Evolutionary conservation across 2,888 invertebrate species (phyloP), one percentile per base, ranked within the genome.

Genomic region (Micoletzkya japonica): DNA sequence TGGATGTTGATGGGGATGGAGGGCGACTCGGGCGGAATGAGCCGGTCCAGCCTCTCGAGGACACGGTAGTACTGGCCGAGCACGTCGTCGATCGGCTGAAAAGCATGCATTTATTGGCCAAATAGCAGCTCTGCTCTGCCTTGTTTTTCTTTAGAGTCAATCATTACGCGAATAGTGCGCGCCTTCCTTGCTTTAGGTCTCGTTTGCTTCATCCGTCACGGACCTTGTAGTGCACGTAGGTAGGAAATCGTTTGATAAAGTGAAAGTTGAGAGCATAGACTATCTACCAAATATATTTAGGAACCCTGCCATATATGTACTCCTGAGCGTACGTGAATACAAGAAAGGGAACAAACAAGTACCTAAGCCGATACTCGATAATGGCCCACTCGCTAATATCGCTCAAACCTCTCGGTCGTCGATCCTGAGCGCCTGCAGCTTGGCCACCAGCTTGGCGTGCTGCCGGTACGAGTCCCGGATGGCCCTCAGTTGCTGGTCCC

Each of bases 401-500:
- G 14, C 44, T 32, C 28, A 17, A 6, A 68, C 68, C 52, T 61
- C 34, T 58, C 69, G 26, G 10, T 69, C 57, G 0, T 59, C 59
- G 64, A 79, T 75, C 39, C 73, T 72, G 30, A 79, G 73, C 52
- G 75, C 71, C 73, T 79, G 77, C 61, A 79, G 74, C 56, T 76
- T 76, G 24, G 54, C 63, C 24, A 79, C 79, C 49, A 79, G 74
- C 32, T 58, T 68, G 4, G 68, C 68, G 49, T 68, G 68, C 26
- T 68, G 57, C 28, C 58, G 17, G 58, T 10, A 57, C 10, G 57
- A 30, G 30, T 36, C 60, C 26, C 59, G 36, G 1, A 66, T 63
- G 10, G 63, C 63, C 24, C 63, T 20, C 0, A 63, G 39, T 14
- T 63, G 63, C 17, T 32, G 17, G 34, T 63, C 63, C 32, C 64